Conservation (phyloP, 2,888 invertebrate genomes). For the Dasysyrphus tricinctus region DNA sequence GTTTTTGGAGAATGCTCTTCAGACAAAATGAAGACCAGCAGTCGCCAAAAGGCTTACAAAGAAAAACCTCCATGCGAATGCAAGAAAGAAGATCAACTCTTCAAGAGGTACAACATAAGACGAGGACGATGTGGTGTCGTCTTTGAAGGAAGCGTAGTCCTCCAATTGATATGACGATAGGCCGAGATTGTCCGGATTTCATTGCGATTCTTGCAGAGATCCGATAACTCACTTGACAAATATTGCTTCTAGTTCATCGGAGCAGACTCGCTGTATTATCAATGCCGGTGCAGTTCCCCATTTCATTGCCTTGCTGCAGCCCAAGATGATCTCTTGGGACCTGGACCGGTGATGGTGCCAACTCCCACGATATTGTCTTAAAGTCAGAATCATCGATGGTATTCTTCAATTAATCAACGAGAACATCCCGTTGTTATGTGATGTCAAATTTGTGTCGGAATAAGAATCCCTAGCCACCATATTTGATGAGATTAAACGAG, state of each 20-base stretch:
- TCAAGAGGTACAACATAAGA: slow-evolving; percentile 94
- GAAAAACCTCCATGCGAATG: too few relatives aligned
- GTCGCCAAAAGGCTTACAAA: too few relatives aligned
- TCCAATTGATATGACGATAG: slow-evolving; percentile 94
- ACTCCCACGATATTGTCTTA: slow-evolving; percentile 93
- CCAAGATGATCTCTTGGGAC: slow-evolving; percentile 91
- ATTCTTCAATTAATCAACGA: slow-evolving; percentile 88
- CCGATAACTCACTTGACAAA: slow-evolving; percentile 93
- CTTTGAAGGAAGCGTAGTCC: slow-evolving; percentile 89
- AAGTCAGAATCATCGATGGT: slow-evolving; percentile 88
- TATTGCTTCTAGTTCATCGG: slow-evolving; percentile 96
- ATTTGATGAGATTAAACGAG: slow-evolving; percentile 89
- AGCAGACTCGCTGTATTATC: slow-evolving; percentile 95
- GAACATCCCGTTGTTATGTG: slow-evolving; percentile 89
- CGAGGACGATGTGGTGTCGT: slow-evolving; percentile 84
- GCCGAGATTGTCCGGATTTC: slow-evolving; percentile 93
- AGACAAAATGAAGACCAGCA: too few relatives aligned
- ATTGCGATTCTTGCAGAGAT: slow-evolving; percentile 89
- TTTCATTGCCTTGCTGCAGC: slow-evolving; percentile 89
- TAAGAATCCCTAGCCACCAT: slow-evolving; percentile 95
- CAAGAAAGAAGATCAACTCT: slow-evolving; percentile 95
- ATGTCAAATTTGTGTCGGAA: slow-evolving; percentile 97
- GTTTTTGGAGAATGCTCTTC: too few relatives aligned
- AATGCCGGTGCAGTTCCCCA: slow-evolving; percentile 93
- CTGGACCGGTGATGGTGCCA: slow-evolving; percentile 96